Base-by-base conservation (phyloP, 2,888 invertebrate species). In the Rutpela maculata region DNA sequence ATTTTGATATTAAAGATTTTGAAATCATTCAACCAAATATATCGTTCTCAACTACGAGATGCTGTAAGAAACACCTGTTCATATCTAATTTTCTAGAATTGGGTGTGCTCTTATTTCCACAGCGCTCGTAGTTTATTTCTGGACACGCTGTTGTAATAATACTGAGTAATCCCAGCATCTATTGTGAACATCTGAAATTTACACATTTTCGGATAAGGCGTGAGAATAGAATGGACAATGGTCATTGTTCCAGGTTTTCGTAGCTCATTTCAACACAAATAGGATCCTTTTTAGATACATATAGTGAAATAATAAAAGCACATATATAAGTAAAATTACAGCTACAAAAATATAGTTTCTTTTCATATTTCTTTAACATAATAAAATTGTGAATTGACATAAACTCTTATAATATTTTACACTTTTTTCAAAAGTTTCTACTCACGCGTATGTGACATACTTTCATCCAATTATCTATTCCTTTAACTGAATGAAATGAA, bases 171-270 rank as follows among this genome's bases (percentile, higher is more conserved):
- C 17, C 17, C 19, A 57, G 18, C 57, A 15, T 57, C 19, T 57
- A 57, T 17, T 19, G 19, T 57, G 57, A 10, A 57, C 11, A 57
- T 57, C 17, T n/a, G 19, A 19, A 57, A 57, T 57, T 55, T 18
- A 57, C 57, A 57, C 57, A 57, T 17, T 57, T 57, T 57, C 57
- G 18, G 17, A 57, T 57, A 57, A 57, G 19, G 17, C 10, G 57
- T 17, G 57, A 19, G n/a, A 57, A 57, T 57, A 6, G 11, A 7
- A n/a, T 57, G 19, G 57, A 57, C 57, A 57, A 57, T 57, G 19
- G 57, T 57, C 57, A 57, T 57, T 57, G 57, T 57, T 57, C 57
- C 19, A 19, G 57, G 11, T 57, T 57, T 57, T 57, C 19, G 57
- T 43, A 12, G 15, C 4, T 43, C 43, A 43, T 43, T 43, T 43